Conservation (phyloP, 2,888 invertebrate genomes). For the Tenthredo scrophulariae region DNA sequence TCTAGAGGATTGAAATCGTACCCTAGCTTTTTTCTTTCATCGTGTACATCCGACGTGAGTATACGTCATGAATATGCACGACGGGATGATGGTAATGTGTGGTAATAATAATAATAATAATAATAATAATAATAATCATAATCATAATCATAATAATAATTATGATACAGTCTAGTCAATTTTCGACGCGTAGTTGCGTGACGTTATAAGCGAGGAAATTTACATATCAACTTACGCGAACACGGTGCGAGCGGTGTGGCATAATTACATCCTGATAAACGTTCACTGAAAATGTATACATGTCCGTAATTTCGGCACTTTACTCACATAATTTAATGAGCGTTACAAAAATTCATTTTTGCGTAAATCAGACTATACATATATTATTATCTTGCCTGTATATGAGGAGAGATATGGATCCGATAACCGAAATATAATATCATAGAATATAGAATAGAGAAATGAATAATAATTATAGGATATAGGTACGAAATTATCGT, state of each 20-base stretch:
- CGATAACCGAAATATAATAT: not conserved
- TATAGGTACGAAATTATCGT: not conserved
- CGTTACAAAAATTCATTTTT: not conserved
- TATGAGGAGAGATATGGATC: not conserved
- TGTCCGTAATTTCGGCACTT: not conserved
- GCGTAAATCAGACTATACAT: not conserved
- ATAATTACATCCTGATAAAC: conserved; percentile 9
- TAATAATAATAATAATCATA: not conserved
- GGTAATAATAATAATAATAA: not conserved
- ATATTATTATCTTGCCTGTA: not conserved
- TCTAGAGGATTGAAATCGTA: not conserved
- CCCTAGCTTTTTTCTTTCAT: not conserved
- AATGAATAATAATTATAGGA: not conserved
- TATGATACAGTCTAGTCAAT: not conserved
- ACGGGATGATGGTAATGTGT: not conserved
- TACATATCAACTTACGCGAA: conserved; percentile 29
- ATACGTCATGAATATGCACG: not conserved
- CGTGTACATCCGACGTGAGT: not conserved
- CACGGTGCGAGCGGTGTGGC: not conserved
- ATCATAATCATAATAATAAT: not conserved
- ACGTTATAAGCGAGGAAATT: conserved; percentile 26
- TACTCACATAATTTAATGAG: not conserved
- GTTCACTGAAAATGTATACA: not conserved
- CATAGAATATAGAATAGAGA: too few relatives aligned
- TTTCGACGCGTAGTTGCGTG: conserved; percentile 4